Evolutionary conservation across 1,140 invertebrate genomes (phyloP).

Genomic region (Drosophila setifemur): DNA sequence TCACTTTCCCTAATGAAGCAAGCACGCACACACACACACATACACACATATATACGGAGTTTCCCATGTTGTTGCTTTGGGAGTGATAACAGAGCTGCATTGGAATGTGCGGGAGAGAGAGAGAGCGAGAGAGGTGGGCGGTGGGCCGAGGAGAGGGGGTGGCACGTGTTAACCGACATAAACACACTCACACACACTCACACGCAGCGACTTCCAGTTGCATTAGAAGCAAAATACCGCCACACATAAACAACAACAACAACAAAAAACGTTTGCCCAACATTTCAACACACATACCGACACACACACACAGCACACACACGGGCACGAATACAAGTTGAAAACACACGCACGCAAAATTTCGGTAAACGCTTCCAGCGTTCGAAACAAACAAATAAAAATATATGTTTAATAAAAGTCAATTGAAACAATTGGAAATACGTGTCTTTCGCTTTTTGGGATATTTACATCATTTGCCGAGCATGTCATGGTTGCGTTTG

Average conservation of each 20-base stretch:
- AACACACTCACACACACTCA: slow-evolving; percentile 11
- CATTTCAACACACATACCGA: slow-evolving; percentile 15
- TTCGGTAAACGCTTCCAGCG: slow-evolving; percentile 21
- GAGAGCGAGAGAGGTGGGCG: not conserved
- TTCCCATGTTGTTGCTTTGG: not conserved
- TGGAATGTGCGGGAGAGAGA: slow-evolving; percentile 2
- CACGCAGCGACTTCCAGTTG: not conserved
- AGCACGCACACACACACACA: slow-evolving; percentile 14
- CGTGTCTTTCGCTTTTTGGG: too few species aligned
- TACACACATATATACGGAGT: not conserved
- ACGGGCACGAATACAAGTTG: slow-evolving; percentile 30
- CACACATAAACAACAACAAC: not conserved
- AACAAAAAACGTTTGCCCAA: slow-evolving; percentile 9
- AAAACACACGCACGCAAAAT: slow-evolving; percentile 37
- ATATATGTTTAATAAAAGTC: too few species aligned
- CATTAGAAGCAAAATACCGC: not conserved
- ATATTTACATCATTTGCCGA: too few species aligned
- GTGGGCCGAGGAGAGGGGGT: slow-evolving; percentile 3
- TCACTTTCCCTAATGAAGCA: slow-evolving; percentile 54
- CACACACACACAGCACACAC: slow-evolving; percentile 13
- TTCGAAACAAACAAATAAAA: too few species aligned
- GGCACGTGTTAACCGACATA: slow-evolving; percentile 44
- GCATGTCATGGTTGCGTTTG: too few species aligned
- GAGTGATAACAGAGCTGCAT: slow-evolving; percentile 29
- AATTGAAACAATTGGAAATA: too few species aligned